These are phyloP conservation scores for Lanistes nyassanus DNA, from an alignment of 1,140 invertebrate species.

Conservation along the genomic window DNA sequence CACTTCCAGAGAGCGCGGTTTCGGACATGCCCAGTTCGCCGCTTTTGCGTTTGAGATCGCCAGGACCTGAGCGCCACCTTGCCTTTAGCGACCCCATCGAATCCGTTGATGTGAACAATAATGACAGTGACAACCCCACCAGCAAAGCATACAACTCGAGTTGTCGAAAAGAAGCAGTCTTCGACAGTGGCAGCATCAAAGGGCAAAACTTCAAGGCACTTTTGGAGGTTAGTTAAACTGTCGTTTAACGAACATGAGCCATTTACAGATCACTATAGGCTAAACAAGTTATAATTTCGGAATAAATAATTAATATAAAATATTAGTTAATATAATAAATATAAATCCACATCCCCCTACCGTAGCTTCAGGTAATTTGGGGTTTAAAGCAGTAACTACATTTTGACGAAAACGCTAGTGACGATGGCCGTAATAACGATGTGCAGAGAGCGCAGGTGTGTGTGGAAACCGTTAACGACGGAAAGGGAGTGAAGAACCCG, in stretches of 20 bases:
- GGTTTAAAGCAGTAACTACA: not conserved
- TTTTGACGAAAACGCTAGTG: not conserved
- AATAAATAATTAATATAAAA: too few relatives aligned
- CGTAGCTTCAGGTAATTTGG: too few relatives aligned
- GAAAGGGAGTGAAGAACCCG: slow-evolving; percentile 22
- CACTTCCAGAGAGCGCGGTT: slow-evolving; percentile 14
- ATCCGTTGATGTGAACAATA: slow-evolving; percentile 20
- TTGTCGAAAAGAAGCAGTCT: too few relatives aligned
- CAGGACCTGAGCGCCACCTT: not conserved
- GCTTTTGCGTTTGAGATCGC: slow-evolving; percentile 16
- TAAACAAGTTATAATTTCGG: too few relatives aligned
- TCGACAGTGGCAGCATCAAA: too few relatives aligned
- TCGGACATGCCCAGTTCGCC: slow-evolving; percentile 22
- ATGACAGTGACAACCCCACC: not conserved
- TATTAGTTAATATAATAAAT: too few relatives aligned
- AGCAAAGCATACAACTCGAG: too few relatives aligned
- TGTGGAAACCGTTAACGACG: slow-evolving; percentile 22
- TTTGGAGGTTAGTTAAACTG: slow-evolving; percentile 8
- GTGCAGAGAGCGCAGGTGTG: slow-evolving; percentile 15
- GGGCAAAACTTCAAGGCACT: slow-evolving; percentile 13
- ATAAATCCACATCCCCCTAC: too few relatives aligned
- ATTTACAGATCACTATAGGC: too few relatives aligned
- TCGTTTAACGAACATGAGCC: too few relatives aligned
- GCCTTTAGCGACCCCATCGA: not conserved
- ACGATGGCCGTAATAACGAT: not conserved